These are phyloP conservation scores for Vollenhovia emeryi DNA, from an alignment of 1,140 invertebrate genomes.

Conservation along the genomic window DNA sequence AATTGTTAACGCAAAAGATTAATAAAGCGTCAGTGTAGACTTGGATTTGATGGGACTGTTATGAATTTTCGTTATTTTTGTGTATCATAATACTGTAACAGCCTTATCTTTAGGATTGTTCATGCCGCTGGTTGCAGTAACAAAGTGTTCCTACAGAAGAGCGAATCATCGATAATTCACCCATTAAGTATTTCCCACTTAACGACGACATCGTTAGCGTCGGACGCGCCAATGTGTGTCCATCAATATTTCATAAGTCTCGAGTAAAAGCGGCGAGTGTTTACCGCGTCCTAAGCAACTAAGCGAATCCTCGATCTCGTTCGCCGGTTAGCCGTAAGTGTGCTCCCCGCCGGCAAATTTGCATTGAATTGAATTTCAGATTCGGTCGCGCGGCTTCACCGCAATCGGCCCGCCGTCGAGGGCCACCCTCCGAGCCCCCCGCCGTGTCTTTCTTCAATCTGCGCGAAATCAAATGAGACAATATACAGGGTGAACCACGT, in stretches of 20 bases:
- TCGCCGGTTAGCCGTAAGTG: slow-evolving; percentile 73
- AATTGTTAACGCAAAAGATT: not conserved
- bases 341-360: slow-evolving; percentile 72
- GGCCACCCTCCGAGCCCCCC: not conserved
- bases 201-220: slow-evolving; percentile 41
- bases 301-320: slow-evolving; percentile 76
- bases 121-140: not conserved
- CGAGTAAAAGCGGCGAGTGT: slow-evolving; percentile 76
- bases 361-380: slow-evolving; percentile 83
- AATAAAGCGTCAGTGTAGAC: not conserved
- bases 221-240: slow-evolving; percentile 50
- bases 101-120: not conserved
- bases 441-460: slow-evolving; percentile 51
- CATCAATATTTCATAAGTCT: slow-evolving; percentile 80
- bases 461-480: slow-evolving; percentile 69
- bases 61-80: not conserved
- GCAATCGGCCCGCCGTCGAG: slow-evolving; percentile 65
- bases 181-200: slow-evolving; percentile 9
- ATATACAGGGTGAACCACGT: slow-evolving; percentile 43
- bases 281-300: slow-evolving; percentile 73
- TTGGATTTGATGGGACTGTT: not conserved
- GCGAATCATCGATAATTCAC: slow-evolving; percentile 36
- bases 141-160: not conserved
- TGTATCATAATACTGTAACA: not conserved
- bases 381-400: slow-evolving; percentile 69